Evolutionary conservation across 2,797 vertebrate species (phyloP), one percentile per base, ranked within the genome.

Genomic region (Lithobates pipiens): DNA sequence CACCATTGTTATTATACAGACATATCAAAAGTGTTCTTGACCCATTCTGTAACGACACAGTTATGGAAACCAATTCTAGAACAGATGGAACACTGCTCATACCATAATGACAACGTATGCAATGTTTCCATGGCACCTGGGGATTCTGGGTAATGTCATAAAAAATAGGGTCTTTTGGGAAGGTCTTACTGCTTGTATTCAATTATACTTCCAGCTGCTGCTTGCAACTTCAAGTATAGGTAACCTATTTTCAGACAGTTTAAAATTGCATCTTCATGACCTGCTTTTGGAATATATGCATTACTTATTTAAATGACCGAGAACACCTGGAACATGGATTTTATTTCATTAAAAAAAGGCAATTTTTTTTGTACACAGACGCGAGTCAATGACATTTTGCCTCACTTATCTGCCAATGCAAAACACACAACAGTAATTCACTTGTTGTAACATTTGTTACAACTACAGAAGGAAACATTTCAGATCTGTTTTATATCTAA

Each of bases 1-100:
- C 76, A 85, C 32, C 11, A 74, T 25, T 34, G 57, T 82, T 61
- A 79, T 72, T 78, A 84, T 77, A 10, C 18, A 72, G 32, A 32
- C 54, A 46, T 77, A 44, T 65, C 68, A 85, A 44, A 70, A 63
- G 9, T 61, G 44, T 42, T 74, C 67, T 79, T 79, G 77, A 74
- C 83, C 76, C 76, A 46, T 42, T 72, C 57, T 29, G 23, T 71
- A 85, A 79, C 23, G 36, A 46, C 18, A 71, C 27, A 77, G 70
- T 25, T 54, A 42, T 74, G 32, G 27, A 13, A 61, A 10, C 29
- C 50, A 67, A 72, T 76, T 76, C 27, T 32, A 23, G 42, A 11
- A 76, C 42, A 69, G 21, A 46, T 54, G 27, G n/a, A 42, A 36
- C 54, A 61, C 10, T 67, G 39, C 29, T 69, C 69, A 77, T 84